Evolutionary conservation across 2,113 vertebrate species (phyloP).

Genomic region (Oreotragus oreotragus): DNA sequence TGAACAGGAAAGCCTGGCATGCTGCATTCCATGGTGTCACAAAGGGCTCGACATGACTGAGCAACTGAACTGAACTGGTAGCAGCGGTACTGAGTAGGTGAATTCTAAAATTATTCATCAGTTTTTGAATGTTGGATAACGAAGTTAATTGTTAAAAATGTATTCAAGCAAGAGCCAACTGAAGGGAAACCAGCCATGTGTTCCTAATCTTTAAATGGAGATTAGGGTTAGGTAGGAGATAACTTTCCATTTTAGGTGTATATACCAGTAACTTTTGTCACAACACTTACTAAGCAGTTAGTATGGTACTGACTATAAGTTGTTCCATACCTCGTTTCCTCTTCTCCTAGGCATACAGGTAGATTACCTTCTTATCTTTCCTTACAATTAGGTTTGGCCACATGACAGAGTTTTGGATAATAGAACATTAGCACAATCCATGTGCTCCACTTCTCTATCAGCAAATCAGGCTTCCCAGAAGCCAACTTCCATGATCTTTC

Average conservation of each 20-base stretch:
- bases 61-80: background rate
- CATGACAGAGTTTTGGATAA: background rate
- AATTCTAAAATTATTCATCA: background rate
- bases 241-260: background rate
- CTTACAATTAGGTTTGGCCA: background rate
- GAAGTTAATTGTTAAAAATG: background rate
- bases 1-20: background rate
- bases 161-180: background rate
- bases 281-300: background rate
- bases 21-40: background rate
- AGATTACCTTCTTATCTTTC: background rate
- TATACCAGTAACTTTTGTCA: too few species aligned
- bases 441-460: background rate
- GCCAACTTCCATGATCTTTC: background rate
- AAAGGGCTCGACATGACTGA: background rate
- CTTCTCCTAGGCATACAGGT: background rate
- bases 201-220: background rate
- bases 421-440: background rate
- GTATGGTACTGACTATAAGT: background rate
- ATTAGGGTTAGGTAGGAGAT: background rate
- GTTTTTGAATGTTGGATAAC: background rate
- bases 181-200: background rate
- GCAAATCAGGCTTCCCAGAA: background rate
- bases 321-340: background rate
- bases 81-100: background rate